These are phyloP conservation scores for Egretta garzetta DNA, from an alignment of 2,113 vertebrate genomes.

Conservation along the genomic window DNA sequence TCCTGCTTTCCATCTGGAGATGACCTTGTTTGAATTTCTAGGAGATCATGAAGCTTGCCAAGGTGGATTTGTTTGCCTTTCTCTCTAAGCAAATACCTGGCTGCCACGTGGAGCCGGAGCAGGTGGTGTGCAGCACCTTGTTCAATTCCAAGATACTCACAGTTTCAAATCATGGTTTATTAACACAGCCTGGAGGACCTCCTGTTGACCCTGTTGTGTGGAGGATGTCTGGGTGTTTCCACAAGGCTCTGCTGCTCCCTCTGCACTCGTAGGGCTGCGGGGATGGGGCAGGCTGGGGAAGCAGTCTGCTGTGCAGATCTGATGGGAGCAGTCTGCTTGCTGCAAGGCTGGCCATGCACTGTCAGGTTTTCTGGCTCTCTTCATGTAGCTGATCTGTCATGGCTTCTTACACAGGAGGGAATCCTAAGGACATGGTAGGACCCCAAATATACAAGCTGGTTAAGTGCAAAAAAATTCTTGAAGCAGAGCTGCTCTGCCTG, in stretches of 20 bases:
- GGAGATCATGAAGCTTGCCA: background rate
- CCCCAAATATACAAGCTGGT: background rate
- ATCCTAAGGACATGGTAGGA: background rate
- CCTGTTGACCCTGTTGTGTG: background rate
- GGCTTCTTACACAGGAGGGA: background rate
- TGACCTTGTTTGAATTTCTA: background rate
- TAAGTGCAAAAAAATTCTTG: background rate
- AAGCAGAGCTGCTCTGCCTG: background rate
- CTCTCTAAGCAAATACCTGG: background rate
- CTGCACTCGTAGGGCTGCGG: accelerated
- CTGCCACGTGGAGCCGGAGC: background rate
- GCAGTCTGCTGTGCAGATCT: background rate
- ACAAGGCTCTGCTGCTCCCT: background rate
- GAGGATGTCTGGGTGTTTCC: background rate
- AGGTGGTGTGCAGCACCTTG: background rate
- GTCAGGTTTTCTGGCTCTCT: background rate
- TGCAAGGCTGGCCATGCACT: background rate
- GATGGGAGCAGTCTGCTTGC: background rate
- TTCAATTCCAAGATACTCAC: background rate
- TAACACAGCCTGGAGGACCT: background rate
- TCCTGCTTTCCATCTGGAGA: background rate
- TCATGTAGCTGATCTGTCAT: background rate
- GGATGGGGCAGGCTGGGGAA: background rate
- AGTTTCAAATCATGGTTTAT: background rate
- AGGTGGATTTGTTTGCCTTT: background rate